Evolutionary conservation across 1,140 invertebrate genomes (phyloP), one percentile per base, ranked within the genome.

Genomic region (Drosophila nigromelanica): DNA sequence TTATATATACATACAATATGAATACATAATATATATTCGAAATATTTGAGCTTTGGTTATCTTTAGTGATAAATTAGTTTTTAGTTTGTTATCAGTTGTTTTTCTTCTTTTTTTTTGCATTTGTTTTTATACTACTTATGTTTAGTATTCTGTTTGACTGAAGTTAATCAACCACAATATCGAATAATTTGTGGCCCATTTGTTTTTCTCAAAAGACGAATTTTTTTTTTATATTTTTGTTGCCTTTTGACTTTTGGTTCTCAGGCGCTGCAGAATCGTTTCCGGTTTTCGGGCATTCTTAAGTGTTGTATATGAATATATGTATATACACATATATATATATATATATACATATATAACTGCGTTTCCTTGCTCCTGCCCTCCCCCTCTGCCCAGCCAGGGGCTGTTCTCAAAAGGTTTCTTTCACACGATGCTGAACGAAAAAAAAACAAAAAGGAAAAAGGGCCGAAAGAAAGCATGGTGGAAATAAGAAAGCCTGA

Each of bases 351-450:
- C 67, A 50, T 72, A 33, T 77, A 43, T 27, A 45, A 35, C 11
- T 43, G 8, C 11, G 42, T 47, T 12, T 37, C 14, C 10, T 3
- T 21, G n/a, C 43, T 18, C 39, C 30, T 52, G 6, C 51, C 35
- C 35, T 39, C 33, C 33, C 33, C 33, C 8, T 2, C 8, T n/a
- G 1, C 21, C 5, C 18, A 45, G 50, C 14, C 39, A 58, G 47
- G 55, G 39, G 18, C 45, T 37, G 12, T 54, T 33, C 21, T 27
- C 47, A 30, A 48, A 72, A 66, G 52, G 52, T 76, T 80, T 55
- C 39, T 73, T 81, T 77, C 70, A 71, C 70, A 80, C 78, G 73
- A 67, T 80, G 64, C 55, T 55, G 33, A 51, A 7, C 33, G 35
- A 39, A 50, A 15, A 42, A 33, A 39, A 51, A 35, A 42, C 1